phyloP scores from a whole-genome alignment of 2,113 vertebrate genomes.

The Dasyprocta punctata region DNA sequence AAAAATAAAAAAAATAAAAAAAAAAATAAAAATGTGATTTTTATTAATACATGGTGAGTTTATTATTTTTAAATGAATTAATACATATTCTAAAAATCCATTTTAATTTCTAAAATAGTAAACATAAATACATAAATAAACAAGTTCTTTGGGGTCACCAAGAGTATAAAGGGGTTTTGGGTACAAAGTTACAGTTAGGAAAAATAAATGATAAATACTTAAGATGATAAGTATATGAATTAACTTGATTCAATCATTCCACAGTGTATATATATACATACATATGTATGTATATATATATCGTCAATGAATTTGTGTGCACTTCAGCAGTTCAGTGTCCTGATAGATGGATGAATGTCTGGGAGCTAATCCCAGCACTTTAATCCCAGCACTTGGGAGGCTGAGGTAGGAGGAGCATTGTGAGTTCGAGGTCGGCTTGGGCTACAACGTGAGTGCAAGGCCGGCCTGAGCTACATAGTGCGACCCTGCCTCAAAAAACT shows the following conservation, averaged over 20 bases:
- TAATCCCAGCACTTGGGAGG: too few species aligned
- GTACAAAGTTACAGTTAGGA: neutral
- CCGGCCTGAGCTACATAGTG: too few species aligned
- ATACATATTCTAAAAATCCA: neutral
- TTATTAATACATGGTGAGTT: neutral
- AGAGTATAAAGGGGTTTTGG: neutral
- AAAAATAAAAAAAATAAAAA: too few species aligned
- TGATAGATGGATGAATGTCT: neutral
- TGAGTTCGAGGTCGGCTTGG: too few species aligned
- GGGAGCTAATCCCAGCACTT: neutral
- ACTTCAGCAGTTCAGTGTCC: neutral
- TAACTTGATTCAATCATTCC: neutral
- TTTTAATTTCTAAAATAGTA: conserved; percentile 21
- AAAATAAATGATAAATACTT: neutral
- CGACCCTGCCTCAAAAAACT: too few species aligned
- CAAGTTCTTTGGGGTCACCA: neutral
- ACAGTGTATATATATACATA: too few species aligned
- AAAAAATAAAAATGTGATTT: neutral
- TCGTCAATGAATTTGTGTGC: neutral
- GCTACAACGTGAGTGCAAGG: too few species aligned
- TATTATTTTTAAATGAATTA: neutral
- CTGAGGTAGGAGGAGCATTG: too few species aligned
- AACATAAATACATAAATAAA: neutral
- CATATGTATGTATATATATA: neutral
- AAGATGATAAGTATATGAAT: neutral